Evolutionary conservation across 2,113 vertebrate species (phyloP), one percentile per base, ranked within the genome.

Genomic region (Oriolus oriolus): DNA sequence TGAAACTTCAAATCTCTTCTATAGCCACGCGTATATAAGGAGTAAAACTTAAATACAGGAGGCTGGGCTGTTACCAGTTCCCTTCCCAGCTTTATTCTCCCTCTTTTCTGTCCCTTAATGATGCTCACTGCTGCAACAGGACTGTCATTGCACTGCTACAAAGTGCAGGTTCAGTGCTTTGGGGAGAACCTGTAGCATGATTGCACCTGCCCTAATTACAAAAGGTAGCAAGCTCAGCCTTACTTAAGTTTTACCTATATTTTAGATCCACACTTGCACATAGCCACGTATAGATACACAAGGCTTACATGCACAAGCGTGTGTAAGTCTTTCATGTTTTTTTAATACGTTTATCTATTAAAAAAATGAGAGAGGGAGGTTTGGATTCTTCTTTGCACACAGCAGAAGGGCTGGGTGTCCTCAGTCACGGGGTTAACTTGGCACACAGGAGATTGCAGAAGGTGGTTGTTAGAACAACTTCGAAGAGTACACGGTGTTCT

Each of bases 381-480:
- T 89, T 89, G 89, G 79, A 39, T 82, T 61, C 35, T 21, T 91
- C 33, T 31, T n/a, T 20, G 41, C 84, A 60, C 31, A 5, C 65
- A 81, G 89, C 78, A 61, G 15, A 77, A 83, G 84, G 54, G 89
- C 82, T 91, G 91, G 49, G 0, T 94, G 91, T 82, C 89, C 87
- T 93, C 93, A 85, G 85, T 57, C 66, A 50, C 3, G 0, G 60
- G 87, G 86, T 92, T 73, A 73, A 12, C 75, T 94, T 97, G 97
- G 96, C 97, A 95, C 63, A 30, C 4, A 15, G 35, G n/a, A 21
- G 22, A n/a, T 70, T 92, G 96, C 94, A 95, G 87, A 80, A 89
- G 69, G 73, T 86, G 75, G 87, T 86, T 66, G 81, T 20, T 80
- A 73, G 56, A 93, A 65, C 85, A 93, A 66, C 83, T 95, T 87